Evolutionary conservation across 2,888 invertebrate species (phyloP).

Genomic region (Synergus umbraculus): DNA sequence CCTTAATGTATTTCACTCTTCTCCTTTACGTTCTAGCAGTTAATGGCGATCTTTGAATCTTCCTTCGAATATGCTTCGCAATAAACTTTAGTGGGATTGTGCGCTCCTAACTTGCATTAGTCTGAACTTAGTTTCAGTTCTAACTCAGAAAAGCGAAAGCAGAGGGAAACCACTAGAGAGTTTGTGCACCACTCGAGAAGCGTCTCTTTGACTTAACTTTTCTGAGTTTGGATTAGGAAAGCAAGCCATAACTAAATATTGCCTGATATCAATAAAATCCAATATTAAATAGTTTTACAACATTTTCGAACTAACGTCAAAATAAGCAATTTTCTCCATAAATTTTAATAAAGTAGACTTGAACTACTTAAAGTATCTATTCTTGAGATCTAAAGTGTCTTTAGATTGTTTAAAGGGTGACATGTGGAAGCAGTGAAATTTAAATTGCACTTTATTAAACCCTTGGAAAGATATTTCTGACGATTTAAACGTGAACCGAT

Average conservation of each 20-base stretch:
- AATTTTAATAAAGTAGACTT: too few species aligned
- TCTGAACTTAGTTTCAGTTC: conserved; percentile 18
- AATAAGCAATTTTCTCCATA: background rate
- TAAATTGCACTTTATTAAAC: conserved; percentile 24
- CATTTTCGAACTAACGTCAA: background rate
- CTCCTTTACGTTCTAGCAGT: conserved; percentile 15
- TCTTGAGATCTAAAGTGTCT: background rate
- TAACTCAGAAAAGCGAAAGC: conserved; percentile 33
- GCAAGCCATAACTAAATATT: conserved; percentile 20
- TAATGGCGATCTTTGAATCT: conserved; percentile 39
- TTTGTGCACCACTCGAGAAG: conserved; percentile 17
- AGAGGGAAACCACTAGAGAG: conserved; percentile 31
- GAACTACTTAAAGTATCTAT: background rate
- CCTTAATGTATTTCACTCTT: conserved; percentile 37
- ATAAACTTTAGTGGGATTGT: conserved; percentile 40
- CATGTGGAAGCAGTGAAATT: background rate
- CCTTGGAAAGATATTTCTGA: conserved; percentile 16
- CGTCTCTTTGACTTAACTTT: conserved; percentile 30
- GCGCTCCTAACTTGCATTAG: conserved; percentile 31
- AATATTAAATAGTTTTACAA: conserved; percentile 20
- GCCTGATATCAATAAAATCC: conserved; percentile 30
- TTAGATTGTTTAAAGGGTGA: background rate
- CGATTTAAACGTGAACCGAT: conserved; percentile 23
- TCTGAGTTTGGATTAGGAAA: conserved; percentile 32
- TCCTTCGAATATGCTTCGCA: conserved; percentile 38